Base-by-base conservation (phyloP, 2,113 vertebrate genomes). In the Dinomys branickii region DNA sequence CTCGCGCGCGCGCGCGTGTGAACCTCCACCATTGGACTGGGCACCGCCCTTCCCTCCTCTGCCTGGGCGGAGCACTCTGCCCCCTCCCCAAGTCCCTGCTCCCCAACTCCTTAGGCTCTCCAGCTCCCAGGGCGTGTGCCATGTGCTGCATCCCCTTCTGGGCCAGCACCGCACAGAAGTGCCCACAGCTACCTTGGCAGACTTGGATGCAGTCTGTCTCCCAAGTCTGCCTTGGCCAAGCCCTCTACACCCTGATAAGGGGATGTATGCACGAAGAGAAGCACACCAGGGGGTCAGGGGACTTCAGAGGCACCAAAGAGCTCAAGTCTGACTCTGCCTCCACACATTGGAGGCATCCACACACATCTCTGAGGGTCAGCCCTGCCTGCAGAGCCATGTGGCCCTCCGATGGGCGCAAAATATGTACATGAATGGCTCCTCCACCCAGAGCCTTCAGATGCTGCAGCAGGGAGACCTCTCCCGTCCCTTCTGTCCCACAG, bases 61-160 rank as follows among this genome's bases (percentile, higher is more conserved):
- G 20, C 58, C 50, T 77, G 81, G 93, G 94, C 41, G 82, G 88
- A 50, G 77, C n/a, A 16, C 77, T 0, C 38, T 7, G 11, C 41
- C 47, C 52, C 56, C 38, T 58, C 67, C 67, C 83, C 24, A 38
- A 56, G 58, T 52, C 67, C 59, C 16, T 0, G 52, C 41, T 80
- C 69, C 41, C 47, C 26, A 81, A 38, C 75, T 86, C 86, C 24
- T 20, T 41, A 71, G 63, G 58, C 41, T 52, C 86, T 78, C 56
- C 14, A 0, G 7, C 59, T 96, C 85, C 61, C 26, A 3, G 0
- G 6, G n/a, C 0, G 1, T 1, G 1, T 8, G 63, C 19, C 17
- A 35, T 20, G 17, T 41, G 69, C 17, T 44, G n/a, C 6, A 19
- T 24, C 67, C 13, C 86, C 24, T 11, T 14, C 59, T 20, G 7